Conservation (phyloP, 2,797 vertebrate genomes). For the Otolemur crassicaudatus region DNA sequence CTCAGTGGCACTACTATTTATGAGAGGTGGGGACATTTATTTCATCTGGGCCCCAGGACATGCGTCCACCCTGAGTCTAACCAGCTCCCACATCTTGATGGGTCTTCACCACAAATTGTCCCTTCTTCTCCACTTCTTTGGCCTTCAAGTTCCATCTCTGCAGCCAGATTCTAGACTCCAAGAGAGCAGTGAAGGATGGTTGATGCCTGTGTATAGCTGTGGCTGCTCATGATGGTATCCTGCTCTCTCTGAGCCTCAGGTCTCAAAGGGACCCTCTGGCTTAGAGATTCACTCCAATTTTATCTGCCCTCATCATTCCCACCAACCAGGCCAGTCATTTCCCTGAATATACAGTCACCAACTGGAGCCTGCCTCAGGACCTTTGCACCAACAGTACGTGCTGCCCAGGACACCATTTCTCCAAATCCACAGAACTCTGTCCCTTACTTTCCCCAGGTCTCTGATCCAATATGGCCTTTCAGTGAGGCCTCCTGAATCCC, state of each 20-base stretch:
- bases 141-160: not conserved
- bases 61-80: not conserved
- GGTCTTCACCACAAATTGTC: not conserved
- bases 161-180: not conserved
- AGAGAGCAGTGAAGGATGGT: not conserved
- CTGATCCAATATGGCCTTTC: not conserved
- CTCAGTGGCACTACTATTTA: not conserved
- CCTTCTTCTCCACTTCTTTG: not conserved
- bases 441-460: not conserved
- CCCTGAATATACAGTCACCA: not conserved
- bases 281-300: not conserved
- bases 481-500: not conserved
- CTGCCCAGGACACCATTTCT: not conserved
- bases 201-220: not conserved
- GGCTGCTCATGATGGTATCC: accelerated
- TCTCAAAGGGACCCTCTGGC: not conserved
- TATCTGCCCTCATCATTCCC: not conserved
- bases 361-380: not conserved
- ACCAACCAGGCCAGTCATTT: not conserved
- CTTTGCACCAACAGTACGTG: not conserved
- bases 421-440: not conserved
- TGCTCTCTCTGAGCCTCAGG: not conserved
- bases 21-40: not conserved
- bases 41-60: not conserved
- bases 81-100: not conserved